These are phyloP conservation scores for Mystacides longicornis DNA, from an alignment of 2,888 invertebrate genomes.

Conservation along the genomic window DNA sequence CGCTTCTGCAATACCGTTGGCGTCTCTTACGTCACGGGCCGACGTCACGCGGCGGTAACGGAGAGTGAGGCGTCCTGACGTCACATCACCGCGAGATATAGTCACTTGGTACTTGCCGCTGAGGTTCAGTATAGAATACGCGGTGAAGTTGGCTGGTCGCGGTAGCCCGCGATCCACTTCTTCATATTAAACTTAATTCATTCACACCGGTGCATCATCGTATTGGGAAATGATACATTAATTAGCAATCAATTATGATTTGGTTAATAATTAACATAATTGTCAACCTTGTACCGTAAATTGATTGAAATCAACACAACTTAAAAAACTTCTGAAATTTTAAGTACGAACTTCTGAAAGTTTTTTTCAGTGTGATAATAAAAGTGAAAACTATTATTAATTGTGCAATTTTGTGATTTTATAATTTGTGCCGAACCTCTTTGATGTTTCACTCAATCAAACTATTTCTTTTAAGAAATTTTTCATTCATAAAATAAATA, in stretches of 20 bases:
- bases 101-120: conserved; percentile 47
- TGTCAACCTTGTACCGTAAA: background rate
- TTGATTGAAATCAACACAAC: background rate
- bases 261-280: background rate
- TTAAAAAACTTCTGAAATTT: background rate
- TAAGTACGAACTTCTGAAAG: background rate
- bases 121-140: conserved; percentile 52
- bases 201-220: conserved; percentile 9
- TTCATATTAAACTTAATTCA: conserved; percentile 29
- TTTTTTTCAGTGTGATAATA: conserved; percentile 1
- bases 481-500: too few relatives aligned
- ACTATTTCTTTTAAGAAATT: too few relatives aligned
- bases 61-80: conserved; percentile 36
- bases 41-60: conserved; percentile 28
- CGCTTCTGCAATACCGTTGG: conserved; percentile 41
- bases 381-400: too few relatives aligned
- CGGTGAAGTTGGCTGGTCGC: conserved; percentile 29
- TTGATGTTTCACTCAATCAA: too few relatives aligned
- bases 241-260: background rate
- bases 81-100: conserved; percentile 46
- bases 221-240: conserved; percentile 20
- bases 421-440: too few relatives aligned
- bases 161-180: conserved; percentile 1
- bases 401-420: too few relatives aligned
- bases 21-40: conserved; percentile 32